Percentiles rank a stretch among this genome's conserved stretches.
Conservation (phyloP, 2,113 vertebrate genomes). For the Chroicocephalus ridibundus region DNA sequence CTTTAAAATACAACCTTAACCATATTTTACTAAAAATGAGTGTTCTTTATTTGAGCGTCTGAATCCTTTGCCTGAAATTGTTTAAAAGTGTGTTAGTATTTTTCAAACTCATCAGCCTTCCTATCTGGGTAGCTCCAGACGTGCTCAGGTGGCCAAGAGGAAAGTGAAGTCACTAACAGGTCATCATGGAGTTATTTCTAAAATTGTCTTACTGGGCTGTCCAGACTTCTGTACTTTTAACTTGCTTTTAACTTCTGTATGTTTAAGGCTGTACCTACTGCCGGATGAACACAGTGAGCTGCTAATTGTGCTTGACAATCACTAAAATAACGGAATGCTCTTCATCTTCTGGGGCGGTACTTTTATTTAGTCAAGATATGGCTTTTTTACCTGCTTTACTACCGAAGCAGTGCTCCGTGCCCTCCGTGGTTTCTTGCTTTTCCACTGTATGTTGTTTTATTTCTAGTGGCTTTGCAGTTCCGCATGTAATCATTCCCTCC, state of each 20-base stretch:
- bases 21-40: fast-evolving
- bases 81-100: neutral
- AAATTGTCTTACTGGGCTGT: neutral
- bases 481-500: neutral
- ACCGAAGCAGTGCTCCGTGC: neutral
- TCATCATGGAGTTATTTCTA: neutral
- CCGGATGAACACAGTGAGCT: neutral
- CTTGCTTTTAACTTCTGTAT: neutral
- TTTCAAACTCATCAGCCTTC: neutral
- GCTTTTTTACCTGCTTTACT: neutral
- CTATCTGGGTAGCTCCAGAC: neutral
- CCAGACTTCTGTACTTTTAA: neutral
- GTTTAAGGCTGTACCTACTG: neutral
- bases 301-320: neutral
- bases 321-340: neutral
- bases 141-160: neutral
- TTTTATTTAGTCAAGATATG: neutral
- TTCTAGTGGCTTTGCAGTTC: neutral
- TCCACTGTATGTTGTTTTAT: neutral
- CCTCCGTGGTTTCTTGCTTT: neutral
- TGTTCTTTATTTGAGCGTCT: neutral
- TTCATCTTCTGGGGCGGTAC: neutral
- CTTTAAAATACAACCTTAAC: neutral
- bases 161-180: neutral
- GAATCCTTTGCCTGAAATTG: neutral